Evolutionary conservation across 2,797 vertebrate species (phyloP).

Genomic region (Euphonia xanthogaster): DNA sequence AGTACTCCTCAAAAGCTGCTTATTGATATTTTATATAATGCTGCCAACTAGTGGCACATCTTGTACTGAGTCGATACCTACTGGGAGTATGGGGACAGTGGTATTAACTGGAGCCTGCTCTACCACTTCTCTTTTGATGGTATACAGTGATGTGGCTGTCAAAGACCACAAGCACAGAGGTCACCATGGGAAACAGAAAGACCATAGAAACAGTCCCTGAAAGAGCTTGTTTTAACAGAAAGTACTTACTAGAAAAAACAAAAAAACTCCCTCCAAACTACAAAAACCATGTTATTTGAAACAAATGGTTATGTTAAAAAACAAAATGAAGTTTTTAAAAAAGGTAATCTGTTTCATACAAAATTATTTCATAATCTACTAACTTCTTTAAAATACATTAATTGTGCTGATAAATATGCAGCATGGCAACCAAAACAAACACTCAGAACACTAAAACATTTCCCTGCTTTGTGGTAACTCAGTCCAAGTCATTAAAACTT

Average conservation of each 20-base stretch:
- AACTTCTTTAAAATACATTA: not conserved
- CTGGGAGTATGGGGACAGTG: not conserved
- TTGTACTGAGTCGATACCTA: slow-evolving; percentile 33
- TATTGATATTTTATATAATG: slow-evolving; percentile 76
- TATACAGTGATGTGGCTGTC: not conserved
- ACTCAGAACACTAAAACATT: not conserved
- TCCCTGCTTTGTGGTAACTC: not conserved
- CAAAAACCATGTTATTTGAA: not conserved
- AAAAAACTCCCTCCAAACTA: not conserved
- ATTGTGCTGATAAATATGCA: not conserved
- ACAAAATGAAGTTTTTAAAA: not conserved
- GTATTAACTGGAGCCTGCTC: not conserved
- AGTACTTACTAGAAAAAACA: not conserved
- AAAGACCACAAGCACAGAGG: not conserved
- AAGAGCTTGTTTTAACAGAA: not conserved
- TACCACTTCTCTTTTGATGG: not conserved
- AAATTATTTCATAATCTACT: not conserved
- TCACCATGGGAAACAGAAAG: not conserved
- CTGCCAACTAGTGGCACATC: slow-evolving; percentile 79
- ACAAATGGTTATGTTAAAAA: not conserved
- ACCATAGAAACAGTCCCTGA: not conserved
- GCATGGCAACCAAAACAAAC: not conserved
- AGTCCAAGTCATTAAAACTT: not conserved
- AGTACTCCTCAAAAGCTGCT: slow-evolving; percentile 34
- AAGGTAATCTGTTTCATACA: not conserved